Percentiles rank a stretch among this genome's conserved stretches.
Evolutionary conservation across 1,140 invertebrate genomes (phyloP).

Genomic region (Agrypnia vestita): DNA sequence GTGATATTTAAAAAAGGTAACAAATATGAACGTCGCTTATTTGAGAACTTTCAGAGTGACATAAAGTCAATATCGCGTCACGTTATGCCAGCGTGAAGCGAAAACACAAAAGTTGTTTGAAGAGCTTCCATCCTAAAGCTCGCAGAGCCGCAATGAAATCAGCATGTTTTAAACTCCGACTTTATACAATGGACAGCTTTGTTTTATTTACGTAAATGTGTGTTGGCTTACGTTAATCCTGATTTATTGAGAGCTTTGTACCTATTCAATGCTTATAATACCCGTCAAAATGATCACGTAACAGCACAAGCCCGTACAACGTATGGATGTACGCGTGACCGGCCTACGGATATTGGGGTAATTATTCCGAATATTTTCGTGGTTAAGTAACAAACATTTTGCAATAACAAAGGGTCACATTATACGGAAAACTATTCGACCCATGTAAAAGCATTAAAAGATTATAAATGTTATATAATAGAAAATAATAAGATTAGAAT

Average conservation of each 20-base stretch:
- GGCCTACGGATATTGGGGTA: conserved; percentile 30
- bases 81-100: background rate
- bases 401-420: conserved; percentile 34
- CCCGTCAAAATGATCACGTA: conserved; percentile 49
- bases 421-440: conserved; percentile 16
- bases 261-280: conserved; percentile 48
- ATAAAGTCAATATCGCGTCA: background rate
- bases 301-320: conserved; percentile 17
- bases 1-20: too few species aligned
- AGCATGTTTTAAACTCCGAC: conserved; percentile 35
- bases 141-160: conserved; percentile 28
- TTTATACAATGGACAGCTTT: conserved; percentile 33
- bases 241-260: conserved; percentile 47
- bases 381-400: conserved; percentile 35
- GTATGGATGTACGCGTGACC: conserved; percentile 44
- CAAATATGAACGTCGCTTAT: too few species aligned
- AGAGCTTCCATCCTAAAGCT: conserved; percentile 19
- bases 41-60: too few species aligned
- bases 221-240: conserved; percentile 48
- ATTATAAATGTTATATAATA: too few species aligned
- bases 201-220: conserved; percentile 45
- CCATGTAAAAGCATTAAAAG: background rate
- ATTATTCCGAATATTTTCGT: conserved; percentile 38
- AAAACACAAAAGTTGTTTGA: background rate
- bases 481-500: too few species aligned